A percentile compares a stretch with the other conserved stretches of the same genome.
These are phyloP conservation scores for Cryptus viduatorius DNA, from an alignment of 2,888 invertebrate genomes.

Conservation along the genomic window DNA sequence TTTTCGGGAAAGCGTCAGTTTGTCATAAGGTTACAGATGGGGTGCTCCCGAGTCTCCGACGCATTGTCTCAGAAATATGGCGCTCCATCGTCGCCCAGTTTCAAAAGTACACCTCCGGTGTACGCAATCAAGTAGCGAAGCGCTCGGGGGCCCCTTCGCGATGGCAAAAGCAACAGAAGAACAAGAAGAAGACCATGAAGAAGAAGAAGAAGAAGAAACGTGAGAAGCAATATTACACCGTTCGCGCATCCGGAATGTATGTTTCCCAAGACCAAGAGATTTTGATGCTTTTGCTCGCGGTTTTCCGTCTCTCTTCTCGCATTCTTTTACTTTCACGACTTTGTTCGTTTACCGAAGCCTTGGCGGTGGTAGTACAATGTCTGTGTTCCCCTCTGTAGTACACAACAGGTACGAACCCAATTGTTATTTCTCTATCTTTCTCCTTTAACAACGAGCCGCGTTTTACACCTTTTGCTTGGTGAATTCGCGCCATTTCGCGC, in stretches of 20 bases:
- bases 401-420: slow-evolving; percentile 21
- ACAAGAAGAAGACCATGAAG: neutral
- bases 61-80: slow-evolving; percentile 73
- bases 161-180: neutral
- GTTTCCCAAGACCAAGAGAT: neutral
- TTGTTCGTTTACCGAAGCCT: slow-evolving; percentile 7
- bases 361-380: neutral
- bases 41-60: slow-evolving; percentile 71
- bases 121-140: slow-evolving; percentile 40
- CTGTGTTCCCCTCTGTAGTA: neutral
- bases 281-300: slow-evolving; percentile 14
- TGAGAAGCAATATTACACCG: slow-evolving; percentile 15
- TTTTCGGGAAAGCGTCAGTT: no score
- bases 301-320: slow-evolving; percentile 1
- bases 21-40: slow-evolving; percentile 38
- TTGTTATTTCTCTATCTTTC: slow-evolving; percentile 14
- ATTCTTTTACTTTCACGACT: slow-evolving; percentile 28
- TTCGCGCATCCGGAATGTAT: slow-evolving; percentile 5
- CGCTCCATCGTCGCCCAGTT: slow-evolving; percentile 66
- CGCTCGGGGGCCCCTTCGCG: slow-evolving; percentile 21
- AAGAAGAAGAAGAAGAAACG: neutral
- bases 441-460: neutral
- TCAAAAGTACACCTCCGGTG: slow-evolving; percentile 72
- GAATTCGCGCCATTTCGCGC: neutral
- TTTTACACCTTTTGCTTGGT: slow-evolving; percentile 1